Evolutionary conservation across 2,113 vertebrate species (phyloP), one percentile per base, ranked within the genome.

Genomic region (Myotis lucifugus): DNA sequence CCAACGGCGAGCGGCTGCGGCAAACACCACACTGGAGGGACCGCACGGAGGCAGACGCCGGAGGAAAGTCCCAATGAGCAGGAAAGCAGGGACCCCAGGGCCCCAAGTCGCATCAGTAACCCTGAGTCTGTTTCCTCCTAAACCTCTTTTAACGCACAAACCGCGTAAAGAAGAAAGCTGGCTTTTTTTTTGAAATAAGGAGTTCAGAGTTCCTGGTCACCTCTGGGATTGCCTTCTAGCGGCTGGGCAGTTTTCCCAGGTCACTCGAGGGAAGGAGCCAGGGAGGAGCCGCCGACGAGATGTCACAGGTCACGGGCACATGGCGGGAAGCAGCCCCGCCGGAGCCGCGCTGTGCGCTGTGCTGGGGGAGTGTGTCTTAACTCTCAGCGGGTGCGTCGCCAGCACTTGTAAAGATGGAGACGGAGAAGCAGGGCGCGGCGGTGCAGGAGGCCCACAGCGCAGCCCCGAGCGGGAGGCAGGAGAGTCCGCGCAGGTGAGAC

Each of bases 1-100:
- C 97, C 97, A 95, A 97, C 97, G 96, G 97, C 96, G 97, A 97
- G 69, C n/a, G 37, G 96, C 95, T 93, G 95, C 74, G 64, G 72
- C 66, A 91, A 88, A 88, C 17, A 69, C 34, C 14, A 13, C 79
- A 18, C 29, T 50, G 81, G 9, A 81, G 34, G n/a, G 87, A 72
- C 76, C 17, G 6, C 2, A 27, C 37, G 14, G 37, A 83, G 90
- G n/a, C 32, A 17, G 81, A 46, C 19, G 17, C 5, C 2, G 6
- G 37, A 14, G 50, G 72, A 3, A 37, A 11, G 11, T 66, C 17
- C 64, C 48, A n/a, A 9, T 6, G 52, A n/a, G 50, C 48, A 54
- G 46, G 32, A 56, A 27, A 54, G 27, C 7, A n/a, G 12, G 18
- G 56, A 29, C 46, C 12, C 7, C 42, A 13, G 10, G 8, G 50